phyloP scores from a whole-genome alignment of 1,140 invertebrate genomes.

The Bombus haemorrhoidalis region DNA sequence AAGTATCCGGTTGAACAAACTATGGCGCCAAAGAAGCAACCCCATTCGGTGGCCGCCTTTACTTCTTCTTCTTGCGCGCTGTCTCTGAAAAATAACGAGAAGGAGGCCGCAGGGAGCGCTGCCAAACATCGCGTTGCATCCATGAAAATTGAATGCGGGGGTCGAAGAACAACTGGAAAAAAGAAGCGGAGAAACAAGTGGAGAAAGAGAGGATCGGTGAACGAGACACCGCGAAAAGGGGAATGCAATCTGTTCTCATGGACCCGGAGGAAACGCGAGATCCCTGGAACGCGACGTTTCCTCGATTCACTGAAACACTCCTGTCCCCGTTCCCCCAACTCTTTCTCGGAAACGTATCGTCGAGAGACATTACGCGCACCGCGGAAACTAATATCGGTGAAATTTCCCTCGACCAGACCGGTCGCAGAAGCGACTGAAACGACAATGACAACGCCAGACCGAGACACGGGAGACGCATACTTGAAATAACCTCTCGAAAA shows the following conservation, averaged over 20 bases:
- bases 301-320: not conserved
- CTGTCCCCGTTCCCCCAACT: not conserved
- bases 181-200: not conserved
- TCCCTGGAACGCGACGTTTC: conserved; percentile 53
- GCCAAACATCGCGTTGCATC: conserved; percentile 50
- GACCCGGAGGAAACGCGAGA: conserved; percentile 34
- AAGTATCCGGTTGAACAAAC: conserved; percentile 58
- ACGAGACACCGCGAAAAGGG: not conserved
- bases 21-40: conserved; percentile 37
- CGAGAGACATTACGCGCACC: conserved; percentile 53
- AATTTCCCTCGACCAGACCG: conserved; percentile 48
- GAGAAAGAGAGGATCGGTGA: conserved; percentile 1
- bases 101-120: conserved; percentile 35
- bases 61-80: not conserved
- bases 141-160: conserved; percentile 49
- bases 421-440: not conserved
- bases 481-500: conserved; percentile 56
- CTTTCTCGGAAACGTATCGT: conserved; percentile 48
- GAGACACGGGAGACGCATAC: conserved; percentile 42
- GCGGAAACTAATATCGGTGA: conserved; percentile 68
- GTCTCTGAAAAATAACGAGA: conserved; percentile 54
- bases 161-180: not conserved
- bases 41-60: too few species aligned
- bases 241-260: conserved; percentile 60
- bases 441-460: not conserved